Evolutionary conservation across 2,113 vertebrate genomes (phyloP).

Genomic region (Amia ocellicauda): DNA sequence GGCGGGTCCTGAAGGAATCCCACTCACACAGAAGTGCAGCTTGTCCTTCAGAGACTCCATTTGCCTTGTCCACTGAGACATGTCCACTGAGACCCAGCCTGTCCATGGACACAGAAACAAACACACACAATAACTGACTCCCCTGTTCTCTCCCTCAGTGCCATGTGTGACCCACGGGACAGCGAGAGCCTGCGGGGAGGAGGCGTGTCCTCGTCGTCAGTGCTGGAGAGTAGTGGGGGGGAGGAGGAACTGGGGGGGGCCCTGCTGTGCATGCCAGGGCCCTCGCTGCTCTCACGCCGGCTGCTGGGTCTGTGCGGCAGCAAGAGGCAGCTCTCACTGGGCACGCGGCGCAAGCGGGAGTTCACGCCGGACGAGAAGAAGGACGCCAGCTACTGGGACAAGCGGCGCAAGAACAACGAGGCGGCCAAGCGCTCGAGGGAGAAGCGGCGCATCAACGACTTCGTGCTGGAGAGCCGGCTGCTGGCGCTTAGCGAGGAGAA

Average conservation of each 20-base stretch:
- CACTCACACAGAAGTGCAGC: no score
- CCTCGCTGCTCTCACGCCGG: constrained; percentile 24
- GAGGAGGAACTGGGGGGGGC: neutral
- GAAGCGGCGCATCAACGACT: constrained; percentile 51
- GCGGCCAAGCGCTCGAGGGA: constrained; percentile 62
- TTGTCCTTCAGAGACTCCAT: no score
- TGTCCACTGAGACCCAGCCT: no score
- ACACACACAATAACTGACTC: no score
- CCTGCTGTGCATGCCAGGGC: neutral
- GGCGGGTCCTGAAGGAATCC: no score
- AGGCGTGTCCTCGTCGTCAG: constrained; percentile 28
- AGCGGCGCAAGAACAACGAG: constrained; percentile 65
- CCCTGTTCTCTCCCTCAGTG: constrained; percentile 11
- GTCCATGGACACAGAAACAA: no score
- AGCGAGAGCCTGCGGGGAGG: neutral
- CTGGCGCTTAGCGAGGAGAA: constrained; percentile 63
- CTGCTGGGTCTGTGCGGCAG: constrained; percentile 24
- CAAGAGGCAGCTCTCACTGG: constrained; percentile 6
- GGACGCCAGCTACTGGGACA: constrained; percentile 63
- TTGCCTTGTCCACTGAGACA: no score
- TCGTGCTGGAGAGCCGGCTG: constrained; percentile 58
- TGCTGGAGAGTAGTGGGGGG: constrained; percentile 11
- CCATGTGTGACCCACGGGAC: constrained; percentile 35
- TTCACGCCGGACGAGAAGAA: constrained; percentile 55
- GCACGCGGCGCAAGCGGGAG: constrained; percentile 47